Evolutionary conservation across 2,888 invertebrate species (phyloP), one percentile per base, ranked within the genome.

Genomic region (Andrena praecox): DNA sequence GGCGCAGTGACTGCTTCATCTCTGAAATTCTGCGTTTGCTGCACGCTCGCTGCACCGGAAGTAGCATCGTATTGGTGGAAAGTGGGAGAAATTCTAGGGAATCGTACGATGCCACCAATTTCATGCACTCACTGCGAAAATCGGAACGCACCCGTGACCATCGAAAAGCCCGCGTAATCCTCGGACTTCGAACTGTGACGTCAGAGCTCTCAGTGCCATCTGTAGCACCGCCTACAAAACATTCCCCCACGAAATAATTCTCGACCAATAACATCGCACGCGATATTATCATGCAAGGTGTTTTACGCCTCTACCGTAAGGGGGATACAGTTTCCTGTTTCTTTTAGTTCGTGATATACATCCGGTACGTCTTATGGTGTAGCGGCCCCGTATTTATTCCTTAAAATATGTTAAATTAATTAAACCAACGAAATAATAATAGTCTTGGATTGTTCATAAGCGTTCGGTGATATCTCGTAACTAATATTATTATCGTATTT

Each of bases 311-410:
- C 52, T 60, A 20, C 69, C 84, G 67, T 48, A 52, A 71, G 85
- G 48, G 79, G 85, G 80, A 69, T 60, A 64, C 66, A 60, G 70
- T 77, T 89, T 92, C 89, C 89, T 90, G 88, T 86, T 90, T 91
- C 92, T 92, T 92, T 92, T 87, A 88, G 87, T 87, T 81, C 87
- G 85, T 73, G 89, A 77, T 89, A 88, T 66, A 90, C 86, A 86
- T 91, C 89, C 87, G 91, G 92, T 92, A 91, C 75, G 91, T 89
- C 86, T 69, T 50, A 27, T 5, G 27, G 64, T 82, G 70, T 72
- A n/a, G 66, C 67, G 69, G 54, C 85, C 77, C 56, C 63, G 16
- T 82, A 86, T 87, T 90, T 89, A 87, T 87, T 80, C 71, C 69
- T 83, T 84, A 90, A 90, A 89, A 87, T 85, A 82, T 33, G 50